Evolutionary conservation across 1,140 invertebrate species (phyloP), one percentile per base, ranked within the genome.

Genomic region (Drosophila tropicalis): DNA sequence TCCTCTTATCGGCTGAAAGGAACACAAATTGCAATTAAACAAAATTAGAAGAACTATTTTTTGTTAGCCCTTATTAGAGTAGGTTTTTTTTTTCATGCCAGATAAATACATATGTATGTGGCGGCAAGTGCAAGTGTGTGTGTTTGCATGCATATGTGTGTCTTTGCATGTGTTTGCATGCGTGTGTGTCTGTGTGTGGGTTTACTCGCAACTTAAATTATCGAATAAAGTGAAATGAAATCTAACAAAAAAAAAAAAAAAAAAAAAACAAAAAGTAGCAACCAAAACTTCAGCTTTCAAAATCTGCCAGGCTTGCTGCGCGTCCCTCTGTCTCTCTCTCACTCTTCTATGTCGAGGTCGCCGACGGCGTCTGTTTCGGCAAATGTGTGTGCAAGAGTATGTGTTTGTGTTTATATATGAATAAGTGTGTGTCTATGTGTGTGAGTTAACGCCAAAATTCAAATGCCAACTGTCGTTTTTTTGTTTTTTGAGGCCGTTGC

Each of bases 401-500:
- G 78, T 56, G n/a, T 64, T 54, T 57, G 41, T 39, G 34, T 39
- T 39, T 13, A 39, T 39, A 39, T 13, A 13, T 39, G 5, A 29
- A 29, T 55, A 15, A 15, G 39, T 47, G 44, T 65, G 67, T 54
- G 62, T 67, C 40, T 55, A 64, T 67, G 47, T 55, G 62, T 60
- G 55, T 66, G 70, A 36, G 61, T 68, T 76, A 41, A 78, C 70
- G 76, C 62, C 68, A 56, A 85, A 85, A 82, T 86, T 86, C 62
- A 89, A 86, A 87, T 79, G 79, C 61, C 65, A 86, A 86, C 83
- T 82, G 83, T 79, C 80, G 75, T 70, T 79, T 73, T 72, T 29
- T 29, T 25, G 22, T 25, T 29, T 51, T 39, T 39, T 39, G 10
- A 19, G 70, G 76, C 56, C 56, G 56, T 82, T 63, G 66, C 74